A percentile compares a stretch with the other conserved stretches of the same genome.
Evolutionary conservation across 2,888 invertebrate genomes (phyloP).

Genomic region (Zygaena filipendulae): DNA sequence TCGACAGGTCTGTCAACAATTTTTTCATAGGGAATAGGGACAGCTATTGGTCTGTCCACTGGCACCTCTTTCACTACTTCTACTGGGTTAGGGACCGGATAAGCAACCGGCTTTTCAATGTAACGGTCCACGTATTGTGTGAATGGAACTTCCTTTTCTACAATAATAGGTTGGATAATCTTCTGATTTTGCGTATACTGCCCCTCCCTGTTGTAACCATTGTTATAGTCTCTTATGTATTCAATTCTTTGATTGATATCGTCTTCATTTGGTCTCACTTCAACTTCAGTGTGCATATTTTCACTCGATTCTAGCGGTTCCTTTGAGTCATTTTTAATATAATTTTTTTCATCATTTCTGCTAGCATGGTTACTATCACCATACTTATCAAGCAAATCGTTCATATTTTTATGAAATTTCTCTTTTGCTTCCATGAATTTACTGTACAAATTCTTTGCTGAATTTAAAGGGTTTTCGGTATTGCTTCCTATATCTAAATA

Average conservation of each 20-base stretch:
- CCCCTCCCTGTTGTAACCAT: slow-evolving; percentile 29
- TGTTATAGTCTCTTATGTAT: slow-evolving; percentile 28
- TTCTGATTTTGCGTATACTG: too few relatives aligned
- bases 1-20: slow-evolving; percentile 64
- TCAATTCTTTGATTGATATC: slow-evolving; percentile 30
- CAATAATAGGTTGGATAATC: slow-evolving; percentile 53
- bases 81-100: slow-evolving; percentile 46
- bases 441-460: slow-evolving; percentile 36
- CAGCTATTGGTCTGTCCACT: slow-evolving; percentile 50
- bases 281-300: slow-evolving; percentile 35
- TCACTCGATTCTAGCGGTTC: slow-evolving; percentile 41
- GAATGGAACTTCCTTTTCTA: slow-evolving; percentile 55
- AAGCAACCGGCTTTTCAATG: slow-evolving; percentile 52
- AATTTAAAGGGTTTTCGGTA: slow-evolving; percentile 30
- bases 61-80: slow-evolving; percentile 39
- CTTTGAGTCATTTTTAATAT: slow-evolving; percentile 24
- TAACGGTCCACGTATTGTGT: slow-evolving; percentile 52
- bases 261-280: slow-evolving; percentile 32
- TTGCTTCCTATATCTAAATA: slow-evolving; percentile 50
- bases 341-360: slow-evolving; percentile 22
- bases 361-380: slow-evolving; percentile 42
- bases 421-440: slow-evolving; percentile 44
- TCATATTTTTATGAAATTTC: slow-evolving; percentile 37
- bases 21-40: slow-evolving; percentile 58
- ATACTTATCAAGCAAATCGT: slow-evolving; percentile 32